A percentile compares a stretch with the other conserved stretches of the same genome.
phyloP scores from a whole-genome alignment of 2,113 vertebrate genomes.

The Callochromis pleurospilus region DNA sequence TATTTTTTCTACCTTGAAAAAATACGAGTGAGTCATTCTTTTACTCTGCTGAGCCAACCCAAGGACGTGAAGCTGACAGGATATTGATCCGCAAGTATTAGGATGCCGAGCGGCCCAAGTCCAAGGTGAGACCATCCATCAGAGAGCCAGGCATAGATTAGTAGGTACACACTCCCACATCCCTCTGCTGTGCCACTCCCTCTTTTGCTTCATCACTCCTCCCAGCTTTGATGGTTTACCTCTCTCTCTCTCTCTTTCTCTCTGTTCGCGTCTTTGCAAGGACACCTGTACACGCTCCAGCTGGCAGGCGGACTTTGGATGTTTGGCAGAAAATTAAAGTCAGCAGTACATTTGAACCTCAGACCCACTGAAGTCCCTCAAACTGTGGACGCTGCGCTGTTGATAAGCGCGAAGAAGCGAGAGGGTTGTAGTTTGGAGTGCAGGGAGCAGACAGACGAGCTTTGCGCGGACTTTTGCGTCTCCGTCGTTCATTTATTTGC shows the following conservation, averaged over 20 bases:
- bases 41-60: background rate
- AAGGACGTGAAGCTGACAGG: constrained; percentile 8
- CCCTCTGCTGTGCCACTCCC: background rate
- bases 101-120: background rate
- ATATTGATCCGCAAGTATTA: constrained; percentile 32
- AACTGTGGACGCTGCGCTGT: background rate
- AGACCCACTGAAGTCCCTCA: background rate
- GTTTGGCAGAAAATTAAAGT: background rate
- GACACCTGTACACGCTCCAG: background rate
- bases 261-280: background rate
- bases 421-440: background rate
- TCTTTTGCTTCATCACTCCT: background rate
- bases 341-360: background rate
- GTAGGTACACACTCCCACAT: background rate
- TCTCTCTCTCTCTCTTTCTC: background rate
- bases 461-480: background rate
- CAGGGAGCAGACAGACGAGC: background rate
- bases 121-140: constrained; percentile 34
- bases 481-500: background rate
- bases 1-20: background rate
- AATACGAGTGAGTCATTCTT: constrained; percentile 17
- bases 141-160: background rate
- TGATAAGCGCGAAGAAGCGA: background rate
- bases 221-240: background rate
- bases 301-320: background rate